Evolutionary conservation across 2,113 vertebrate species (phyloP), one percentile per base, ranked within the genome.

Genomic region (Symphodus melops): DNA sequence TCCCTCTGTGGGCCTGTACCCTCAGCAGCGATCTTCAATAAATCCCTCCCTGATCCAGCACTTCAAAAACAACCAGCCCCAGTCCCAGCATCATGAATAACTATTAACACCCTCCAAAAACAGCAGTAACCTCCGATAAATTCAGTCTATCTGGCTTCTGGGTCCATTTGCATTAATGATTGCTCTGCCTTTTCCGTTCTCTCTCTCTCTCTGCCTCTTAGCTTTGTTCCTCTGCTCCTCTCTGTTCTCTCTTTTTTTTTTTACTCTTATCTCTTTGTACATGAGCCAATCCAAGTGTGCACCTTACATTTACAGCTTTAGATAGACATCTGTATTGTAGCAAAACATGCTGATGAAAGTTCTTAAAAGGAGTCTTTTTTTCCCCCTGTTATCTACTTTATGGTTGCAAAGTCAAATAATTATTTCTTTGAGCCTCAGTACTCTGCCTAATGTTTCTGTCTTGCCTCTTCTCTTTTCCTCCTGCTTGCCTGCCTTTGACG

Each of bases 91-190:
- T 86, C 85, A 89, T 92, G 91, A 90, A 94, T 93, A 92, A 87
- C 81, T 90, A 92, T 89, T 86, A 84, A 85, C 81, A 77, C 68
- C 73, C 60, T 80, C 72, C 73, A 66, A 88, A 90, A 90, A 82
- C 83, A 86, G 71, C 76, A 77, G 83, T 72, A 87, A 82, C 82
- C 86, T 78, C 87, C 39, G 33, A 90, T 86, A 86, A 82, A 81
- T 68, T 58, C 75, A 63, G 68, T 90, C 82, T 82, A 63, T 82
- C 67, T 73, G 70, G 80, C 68, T 75, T 70, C 77, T 73, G 71
- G 58, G 68, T 25, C 49, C 60, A 91, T 92, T 92, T 89, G 80
- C 90, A 88, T 92, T 89, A 93, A 92, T 90, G 86, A 92, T 93
- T 90, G 85, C 69, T 82, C 60, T 67, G 25, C 51, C 76, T 72